phyloP scores from a whole-genome alignment of 2,113 vertebrate genomes.

The Gallinago jamesoni region DNA sequence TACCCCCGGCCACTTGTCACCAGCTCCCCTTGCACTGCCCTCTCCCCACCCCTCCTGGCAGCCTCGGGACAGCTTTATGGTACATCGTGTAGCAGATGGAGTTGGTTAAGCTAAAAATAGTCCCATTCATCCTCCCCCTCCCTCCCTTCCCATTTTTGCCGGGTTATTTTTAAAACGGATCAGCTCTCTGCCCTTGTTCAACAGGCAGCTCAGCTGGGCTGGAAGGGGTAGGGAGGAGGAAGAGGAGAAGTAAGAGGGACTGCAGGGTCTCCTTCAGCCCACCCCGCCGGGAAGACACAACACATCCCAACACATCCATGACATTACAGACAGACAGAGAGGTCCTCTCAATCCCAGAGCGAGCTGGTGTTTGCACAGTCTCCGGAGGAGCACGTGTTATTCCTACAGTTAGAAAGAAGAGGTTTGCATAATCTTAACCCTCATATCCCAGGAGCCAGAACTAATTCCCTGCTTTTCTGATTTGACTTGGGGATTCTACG shows the following conservation, averaged over 20 bases:
- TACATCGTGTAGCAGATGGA: accelerated
- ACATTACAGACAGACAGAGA: background rate
- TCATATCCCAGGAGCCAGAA: slow-evolving; percentile 28
- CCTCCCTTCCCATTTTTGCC: background rate
- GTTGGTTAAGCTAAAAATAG: background rate
- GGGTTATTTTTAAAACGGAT: background rate
- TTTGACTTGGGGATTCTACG: slow-evolving; percentile 6
- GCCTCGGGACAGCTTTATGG: background rate
- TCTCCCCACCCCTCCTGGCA: background rate
- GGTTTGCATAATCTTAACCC: slow-evolving; percentile 30
- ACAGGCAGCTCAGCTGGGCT: background rate
- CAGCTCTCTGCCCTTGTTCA: background rate
- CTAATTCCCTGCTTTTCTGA: slow-evolving; percentile 34
- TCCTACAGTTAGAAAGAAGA: background rate
- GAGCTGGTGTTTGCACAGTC: background rate
- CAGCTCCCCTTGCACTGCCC: background rate
- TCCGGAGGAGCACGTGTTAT: background rate
- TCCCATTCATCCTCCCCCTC: background rate
- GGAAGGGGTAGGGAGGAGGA: background rate
- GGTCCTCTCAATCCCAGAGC: background rate
- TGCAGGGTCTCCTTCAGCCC: background rate
- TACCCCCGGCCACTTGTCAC: background rate
- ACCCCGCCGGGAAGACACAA: background rate
- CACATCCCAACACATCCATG: background rate
- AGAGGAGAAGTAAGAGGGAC: background rate